Evolutionary conservation across 2,888 invertebrate genomes (phyloP).

Genomic region (Thecocarcelia acutangulata): DNA sequence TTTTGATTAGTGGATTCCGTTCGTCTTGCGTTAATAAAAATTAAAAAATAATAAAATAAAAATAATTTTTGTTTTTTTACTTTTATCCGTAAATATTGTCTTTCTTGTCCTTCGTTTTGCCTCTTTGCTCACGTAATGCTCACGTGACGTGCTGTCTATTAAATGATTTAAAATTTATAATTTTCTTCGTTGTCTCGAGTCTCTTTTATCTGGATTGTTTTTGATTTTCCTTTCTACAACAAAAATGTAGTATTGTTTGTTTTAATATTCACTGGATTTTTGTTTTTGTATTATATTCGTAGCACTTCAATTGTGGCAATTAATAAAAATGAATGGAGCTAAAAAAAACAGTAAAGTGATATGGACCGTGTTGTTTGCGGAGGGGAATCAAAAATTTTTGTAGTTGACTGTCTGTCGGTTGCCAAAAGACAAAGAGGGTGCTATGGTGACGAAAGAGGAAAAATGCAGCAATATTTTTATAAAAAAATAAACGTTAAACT

Average conservation of each 20-base stretch:
- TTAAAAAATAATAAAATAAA: constrained; percentile 17
- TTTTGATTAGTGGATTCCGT: constrained; percentile 22
- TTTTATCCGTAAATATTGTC: constrained; percentile 49
- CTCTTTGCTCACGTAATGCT: constrained; percentile 70
- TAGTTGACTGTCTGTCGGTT: background rate
- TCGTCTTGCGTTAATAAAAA: constrained; percentile 23
- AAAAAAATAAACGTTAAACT: constrained; percentile 5
- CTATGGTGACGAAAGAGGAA: background rate
- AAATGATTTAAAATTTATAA: constrained; percentile 51
- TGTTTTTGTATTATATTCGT: constrained; percentile 65
- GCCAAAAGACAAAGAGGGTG: background rate
- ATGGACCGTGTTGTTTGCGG: constrained; percentile 8
- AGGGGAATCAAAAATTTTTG: constrained; percentile 8
- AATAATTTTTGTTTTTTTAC: constrained; percentile 39
- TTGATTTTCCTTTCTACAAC: constrained; percentile 64
- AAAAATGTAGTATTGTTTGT: constrained; percentile 71
- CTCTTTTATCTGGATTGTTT: constrained; percentile 62
- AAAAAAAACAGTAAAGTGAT: constrained; percentile 28
- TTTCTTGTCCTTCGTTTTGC: constrained; percentile 5
- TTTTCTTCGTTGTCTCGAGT: constrained; percentile 66
- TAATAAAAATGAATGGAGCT: constrained; percentile 54
- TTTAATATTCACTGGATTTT: constrained; percentile 65
- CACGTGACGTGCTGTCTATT: constrained; percentile 72
- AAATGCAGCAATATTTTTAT: constrained; percentile 13
- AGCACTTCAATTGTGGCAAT: constrained; percentile 46